A percentile compares a stretch with the other conserved stretches of the same genome.
Evolutionary conservation across 2,888 invertebrate species (phyloP).

Genomic region (Drosophila birchii): DNA sequence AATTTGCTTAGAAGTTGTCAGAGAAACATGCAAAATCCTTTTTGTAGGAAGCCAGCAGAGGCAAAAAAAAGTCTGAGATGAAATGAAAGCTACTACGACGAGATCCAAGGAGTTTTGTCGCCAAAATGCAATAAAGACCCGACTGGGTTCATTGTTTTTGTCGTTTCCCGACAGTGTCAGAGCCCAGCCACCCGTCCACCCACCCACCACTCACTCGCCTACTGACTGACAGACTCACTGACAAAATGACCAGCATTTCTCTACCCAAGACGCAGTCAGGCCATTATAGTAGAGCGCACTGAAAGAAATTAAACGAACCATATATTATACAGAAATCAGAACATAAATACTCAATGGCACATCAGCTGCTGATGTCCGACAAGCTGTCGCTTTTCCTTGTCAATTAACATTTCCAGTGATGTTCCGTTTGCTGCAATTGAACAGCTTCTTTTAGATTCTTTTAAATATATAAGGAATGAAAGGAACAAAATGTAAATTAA

Average conservation of each 20-base stretch:
- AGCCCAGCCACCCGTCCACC: slow-evolving; percentile 24
- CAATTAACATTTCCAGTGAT: not conserved
- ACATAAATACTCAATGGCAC: not conserved
- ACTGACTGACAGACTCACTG: slow-evolving; percentile 56
- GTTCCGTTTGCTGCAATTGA: no score
- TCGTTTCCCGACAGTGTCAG: slow-evolving; percentile 42
- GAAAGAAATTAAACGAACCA: not conserved
- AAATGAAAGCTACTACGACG: slow-evolving; percentile 35
- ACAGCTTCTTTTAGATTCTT: no score
- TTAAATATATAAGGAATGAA: not conserved
- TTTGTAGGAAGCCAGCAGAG: slow-evolving; percentile 22
- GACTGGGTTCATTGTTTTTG: slow-evolving; percentile 48
- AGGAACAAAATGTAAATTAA: not conserved
- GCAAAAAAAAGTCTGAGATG: slow-evolving; percentile 35
- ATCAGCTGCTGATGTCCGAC: not conserved
- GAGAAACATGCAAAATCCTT: slow-evolving; percentile 69
- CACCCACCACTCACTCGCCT: slow-evolving; percentile 31
- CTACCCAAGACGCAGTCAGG: slow-evolving; percentile 36
- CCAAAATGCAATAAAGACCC: slow-evolving; percentile 74
- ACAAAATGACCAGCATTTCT: slow-evolving; percentile 71
- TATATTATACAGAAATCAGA: not conserved
- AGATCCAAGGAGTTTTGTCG: slow-evolving; percentile 66
- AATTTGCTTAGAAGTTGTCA: slow-evolving; percentile 62
- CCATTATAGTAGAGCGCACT: slow-evolving; percentile 6
- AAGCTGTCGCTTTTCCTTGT: not conserved